Base-by-base conservation (phyloP, 2,113 vertebrate species). In the Syngnathoides biaculeatus region DNA sequence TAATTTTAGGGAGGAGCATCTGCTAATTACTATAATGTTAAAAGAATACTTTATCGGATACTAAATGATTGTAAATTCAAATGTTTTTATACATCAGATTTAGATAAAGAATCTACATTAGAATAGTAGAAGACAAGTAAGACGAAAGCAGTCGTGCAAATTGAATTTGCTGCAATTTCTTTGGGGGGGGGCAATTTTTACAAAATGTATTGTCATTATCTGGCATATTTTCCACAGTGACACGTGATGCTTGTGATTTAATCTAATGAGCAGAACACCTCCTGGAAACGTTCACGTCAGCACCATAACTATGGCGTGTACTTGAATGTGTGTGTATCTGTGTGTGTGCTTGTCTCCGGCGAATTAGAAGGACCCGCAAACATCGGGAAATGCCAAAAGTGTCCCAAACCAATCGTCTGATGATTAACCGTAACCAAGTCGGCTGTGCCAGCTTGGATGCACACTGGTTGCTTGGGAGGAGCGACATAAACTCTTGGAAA, bases 371-470 rank as follows among this genome's bases (percentile, higher is more conserved):
- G 64, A 61, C 61, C 64, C 71, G 65, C 22, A 15, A 71, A 74
- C 47, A 48, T 27, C 35, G 68, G 68, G 72, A 82, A 78, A 76
- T 68, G 24, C 68, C 79, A 78, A 70, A 70, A 58, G 53, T 66
- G 64, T 68, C 64, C 4, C 42, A 50, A 72, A 56, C 72, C 69
- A 81, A 64, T 56, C 64, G 65, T 70, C 61, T 45, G 20, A 13
- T 53, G 26, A 81, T 60, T 60, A 66, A 75, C 48, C 0, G 45
- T 65, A 73, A 70, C 72, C 72, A 72, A 15, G 12, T 30, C 27
- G 61, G 50, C 63, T 14, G 22, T 70, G 61, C 69, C 38, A 68
- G 67, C 45, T 1, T 70, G 70, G 60, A 76, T 55, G 70, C 68
- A 74, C 79, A 52, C 7, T 22, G 65, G 62, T 75, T 67, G 69